These are phyloP conservation scores for Sebastes schlegelii DNA, from an alignment of 2,113 vertebrate genomes.

Conservation along the genomic window DNA sequence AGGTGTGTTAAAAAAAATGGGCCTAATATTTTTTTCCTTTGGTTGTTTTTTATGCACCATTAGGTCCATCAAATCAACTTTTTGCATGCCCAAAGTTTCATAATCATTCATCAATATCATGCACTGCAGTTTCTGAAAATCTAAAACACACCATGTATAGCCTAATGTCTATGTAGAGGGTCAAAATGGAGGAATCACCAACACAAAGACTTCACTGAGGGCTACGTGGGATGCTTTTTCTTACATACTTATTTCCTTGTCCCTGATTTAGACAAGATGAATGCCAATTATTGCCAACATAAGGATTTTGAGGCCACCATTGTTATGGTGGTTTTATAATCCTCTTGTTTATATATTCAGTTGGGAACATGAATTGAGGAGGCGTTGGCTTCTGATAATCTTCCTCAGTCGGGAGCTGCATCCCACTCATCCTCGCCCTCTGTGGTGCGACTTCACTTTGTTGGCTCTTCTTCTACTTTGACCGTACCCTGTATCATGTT, in stretches of 20 bases:
- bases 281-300: conserved; percentile 13
- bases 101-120: conserved; percentile 60
- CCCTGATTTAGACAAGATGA: conserved; percentile 11
- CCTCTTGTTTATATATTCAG: conserved; percentile 3
- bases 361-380: conserved; percentile 17
- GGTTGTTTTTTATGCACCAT: conserved; percentile 68
- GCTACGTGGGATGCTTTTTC: conserved; percentile 36
- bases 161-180: conserved; percentile 49
- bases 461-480: conserved; percentile 60
- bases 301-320: neutral
- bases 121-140: conserved; percentile 67
- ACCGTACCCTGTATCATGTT: conserved; percentile 66
- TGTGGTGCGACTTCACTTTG: conserved; percentile 4
- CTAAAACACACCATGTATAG: conserved; percentile 57
- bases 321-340: neutral
- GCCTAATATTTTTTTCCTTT: conserved; percentile 66
- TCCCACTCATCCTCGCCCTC: conserved; percentile 45
- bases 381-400: conserved; percentile 21
- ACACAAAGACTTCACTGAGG: conserved; percentile 28
- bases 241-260: neutral
- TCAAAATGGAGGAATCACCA: conserved; percentile 63
- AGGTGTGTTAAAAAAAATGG: conserved; percentile 19
- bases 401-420: conserved; percentile 32
- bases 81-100: conserved; percentile 51
- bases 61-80: conserved; percentile 66